Conservation (phyloP, 2,888 invertebrate species). For the Nebria salina region DNA sequence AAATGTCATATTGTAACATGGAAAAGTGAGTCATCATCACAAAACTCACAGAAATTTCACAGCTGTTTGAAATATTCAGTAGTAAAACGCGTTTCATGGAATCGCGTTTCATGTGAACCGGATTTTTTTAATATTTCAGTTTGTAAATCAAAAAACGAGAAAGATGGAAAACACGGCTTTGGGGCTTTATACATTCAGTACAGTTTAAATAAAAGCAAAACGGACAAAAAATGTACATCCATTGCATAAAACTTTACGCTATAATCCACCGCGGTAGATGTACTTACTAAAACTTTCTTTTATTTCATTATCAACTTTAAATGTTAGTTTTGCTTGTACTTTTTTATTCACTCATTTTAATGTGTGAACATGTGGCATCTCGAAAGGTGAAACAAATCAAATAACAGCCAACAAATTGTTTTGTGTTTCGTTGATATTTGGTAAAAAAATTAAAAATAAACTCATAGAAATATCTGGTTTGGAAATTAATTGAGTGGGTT, state of each 20-base stretch:
- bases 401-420: no score
- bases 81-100: constrained; percentile 17
- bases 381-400: no score
- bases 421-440: no score
- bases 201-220: not conserved
- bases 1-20: constrained; percentile 24
- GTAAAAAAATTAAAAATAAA: no score
- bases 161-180: not conserved
- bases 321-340: not conserved
- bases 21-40: constrained; percentile 34
- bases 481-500: no score
- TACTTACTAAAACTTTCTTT: not conserved
- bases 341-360: no score
- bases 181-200: not conserved
- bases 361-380: no score
- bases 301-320: not conserved
- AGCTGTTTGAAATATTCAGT: constrained; percentile 31
- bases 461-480: no score
- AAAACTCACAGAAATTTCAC: constrained; percentile 2
- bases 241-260: not conserved
- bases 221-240: not conserved
- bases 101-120: constrained; percentile 11
- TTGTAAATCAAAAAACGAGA: not conserved
- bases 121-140: not conserved
- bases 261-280: not conserved